These are phyloP conservation scores for Rotaria sp. DNA, from an alignment of 2,888 invertebrate species.

Conservation along the genomic window DNA sequence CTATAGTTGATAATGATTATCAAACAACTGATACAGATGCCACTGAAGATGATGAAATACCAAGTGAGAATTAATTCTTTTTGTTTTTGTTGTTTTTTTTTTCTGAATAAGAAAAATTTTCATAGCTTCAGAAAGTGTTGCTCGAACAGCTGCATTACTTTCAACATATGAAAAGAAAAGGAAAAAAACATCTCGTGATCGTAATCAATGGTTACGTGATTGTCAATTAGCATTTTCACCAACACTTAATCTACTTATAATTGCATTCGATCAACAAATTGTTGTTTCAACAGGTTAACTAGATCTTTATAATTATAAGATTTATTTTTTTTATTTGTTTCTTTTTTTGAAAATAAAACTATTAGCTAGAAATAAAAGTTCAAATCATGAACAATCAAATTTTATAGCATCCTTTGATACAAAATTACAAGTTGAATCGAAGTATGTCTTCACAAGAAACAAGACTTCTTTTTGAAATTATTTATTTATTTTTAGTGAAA, in stretches of 20 bases:
- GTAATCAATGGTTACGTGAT: not conserved
- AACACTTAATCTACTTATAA: not conserved
- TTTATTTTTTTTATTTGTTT: no score
- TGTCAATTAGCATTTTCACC: conserved; percentile 16
- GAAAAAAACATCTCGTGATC: not conserved
- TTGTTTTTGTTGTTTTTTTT: not conserved
- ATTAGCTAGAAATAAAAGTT: not conserved
- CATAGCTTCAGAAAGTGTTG: not conserved
- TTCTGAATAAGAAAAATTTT: not conserved
- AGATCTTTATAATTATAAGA: no score
- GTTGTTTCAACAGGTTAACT: not conserved
- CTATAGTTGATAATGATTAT: not conserved
- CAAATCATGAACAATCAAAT: not conserved
- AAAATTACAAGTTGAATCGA: conserved; percentile 2
- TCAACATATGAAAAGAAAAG: not conserved
- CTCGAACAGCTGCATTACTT: not conserved
- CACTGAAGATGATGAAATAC: not conserved
- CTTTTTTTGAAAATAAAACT: not conserved
- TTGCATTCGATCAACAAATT: not conserved
- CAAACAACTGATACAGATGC: not conserved
- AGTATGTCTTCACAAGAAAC: not conserved
- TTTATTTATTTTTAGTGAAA: not conserved
- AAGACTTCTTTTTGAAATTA: no score
- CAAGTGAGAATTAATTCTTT: not conserved
- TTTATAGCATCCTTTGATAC: not conserved